Conservation (phyloP, 2,113 vertebrate genomes). For the Clarias gariepinus region DNA sequence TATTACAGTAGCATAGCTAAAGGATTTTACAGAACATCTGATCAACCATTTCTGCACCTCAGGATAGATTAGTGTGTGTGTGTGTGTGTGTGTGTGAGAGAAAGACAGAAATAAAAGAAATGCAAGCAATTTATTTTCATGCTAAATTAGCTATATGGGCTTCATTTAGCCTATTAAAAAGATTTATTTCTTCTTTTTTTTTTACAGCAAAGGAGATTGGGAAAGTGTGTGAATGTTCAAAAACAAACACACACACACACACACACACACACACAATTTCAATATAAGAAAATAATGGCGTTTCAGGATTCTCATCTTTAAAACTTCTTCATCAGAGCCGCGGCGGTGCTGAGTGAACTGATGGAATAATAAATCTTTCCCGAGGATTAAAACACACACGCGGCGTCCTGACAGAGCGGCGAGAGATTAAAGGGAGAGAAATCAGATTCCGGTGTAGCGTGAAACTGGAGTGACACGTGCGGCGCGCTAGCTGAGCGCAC, state of each 20-base stretch:
- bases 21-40: neutral
- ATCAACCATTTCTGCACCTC: neutral
- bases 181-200: neutral
- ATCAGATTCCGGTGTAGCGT: slow-evolving; percentile 62
- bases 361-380: slow-evolving; percentile 39
- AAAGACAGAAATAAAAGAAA: neutral
- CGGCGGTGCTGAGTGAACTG: neutral
- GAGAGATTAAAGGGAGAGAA: slow-evolving; percentile 74
- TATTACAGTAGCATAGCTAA: neutral
- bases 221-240: neutral
- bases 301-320: neutral
- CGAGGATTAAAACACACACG: slow-evolving; percentile 9
- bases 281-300: neutral
- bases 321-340: no score
- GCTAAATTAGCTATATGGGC: neutral
- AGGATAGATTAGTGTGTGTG: neutral
- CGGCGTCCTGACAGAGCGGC: slow-evolving; percentile 33
- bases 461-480: slow-evolving; percentile 33
- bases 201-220: neutral
- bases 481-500: slow-evolving; percentile 33
- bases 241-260: neutral
- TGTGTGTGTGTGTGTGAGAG: slow-evolving; percentile 1
- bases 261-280: slow-evolving; percentile 2
- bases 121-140: neutral
- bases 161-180: neutral